phyloP scores from a whole-genome alignment of 2,797 vertebrate species.

The Hybognathus amarus region DNA sequence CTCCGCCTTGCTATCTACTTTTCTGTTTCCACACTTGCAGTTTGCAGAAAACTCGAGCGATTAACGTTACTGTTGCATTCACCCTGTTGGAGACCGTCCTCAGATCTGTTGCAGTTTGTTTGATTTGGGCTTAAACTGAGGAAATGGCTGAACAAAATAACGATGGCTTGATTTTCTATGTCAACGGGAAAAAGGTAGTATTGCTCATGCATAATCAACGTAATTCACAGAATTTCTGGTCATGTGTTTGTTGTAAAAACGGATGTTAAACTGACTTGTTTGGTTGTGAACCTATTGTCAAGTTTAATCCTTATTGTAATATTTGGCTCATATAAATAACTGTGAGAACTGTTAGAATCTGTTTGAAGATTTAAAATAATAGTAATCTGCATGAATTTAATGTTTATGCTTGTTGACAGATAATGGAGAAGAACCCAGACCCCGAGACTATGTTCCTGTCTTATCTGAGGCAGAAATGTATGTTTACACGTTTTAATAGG shows the following conservation, averaged over 20 bases:
- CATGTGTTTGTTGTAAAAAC: neutral
- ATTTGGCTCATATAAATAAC: too few relatives aligned
- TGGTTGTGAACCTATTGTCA: neutral
- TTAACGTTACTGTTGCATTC: neutral
- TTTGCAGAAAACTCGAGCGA: neutral
- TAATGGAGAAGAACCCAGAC: conserved; percentile 82
- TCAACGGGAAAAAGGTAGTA: conserved; percentile 84
- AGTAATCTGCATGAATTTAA: neutral
- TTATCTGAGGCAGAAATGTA: conserved; percentile 84
- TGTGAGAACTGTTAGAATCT: too few relatives aligned
- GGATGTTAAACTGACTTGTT: neutral
- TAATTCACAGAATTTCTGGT: neutral
- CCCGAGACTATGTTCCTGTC: conserved; percentile 85
- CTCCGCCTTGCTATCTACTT: conserved; percentile 13
- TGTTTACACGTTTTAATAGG: conserved; percentile 60
- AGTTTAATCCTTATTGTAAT: neutral
- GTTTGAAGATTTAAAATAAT: neutral
- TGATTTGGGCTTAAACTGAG: neutral
- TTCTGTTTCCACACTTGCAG: neutral
- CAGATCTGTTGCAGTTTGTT: neutral
- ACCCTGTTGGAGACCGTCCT: neutral
- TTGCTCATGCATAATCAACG: neutral
- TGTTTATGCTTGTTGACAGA: conserved; percentile 67
- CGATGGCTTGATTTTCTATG: conserved; percentile 76
- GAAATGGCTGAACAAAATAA: conserved; percentile 42